Percentiles rank a stretch among this genome's conserved stretches.
Evolutionary conservation across 1,140 invertebrate genomes (phyloP).

Genomic region (Ips typographus): DNA sequence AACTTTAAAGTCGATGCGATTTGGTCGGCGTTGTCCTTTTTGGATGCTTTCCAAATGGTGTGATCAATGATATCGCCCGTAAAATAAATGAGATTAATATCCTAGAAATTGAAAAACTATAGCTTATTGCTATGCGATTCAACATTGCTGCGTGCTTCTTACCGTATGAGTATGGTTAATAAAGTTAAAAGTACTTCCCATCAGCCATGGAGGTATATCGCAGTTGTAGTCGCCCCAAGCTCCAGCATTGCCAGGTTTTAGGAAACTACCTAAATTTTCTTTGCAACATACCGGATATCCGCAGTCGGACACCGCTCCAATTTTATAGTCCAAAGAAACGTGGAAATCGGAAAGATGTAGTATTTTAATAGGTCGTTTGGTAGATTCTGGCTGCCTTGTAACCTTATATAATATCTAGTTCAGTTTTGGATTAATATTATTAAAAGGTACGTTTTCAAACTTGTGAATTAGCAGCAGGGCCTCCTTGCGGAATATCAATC

Average conservation of each 20-base stretch:
- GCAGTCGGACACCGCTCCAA: slow-evolving; percentile 68
- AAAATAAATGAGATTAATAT: slow-evolving; percentile 77
- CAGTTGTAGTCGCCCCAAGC: slow-evolving; percentile 79
- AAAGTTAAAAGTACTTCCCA: slow-evolving; percentile 62
- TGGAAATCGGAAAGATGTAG: slow-evolving; percentile 81
- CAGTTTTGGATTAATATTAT: neutral
- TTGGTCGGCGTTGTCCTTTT: slow-evolving; percentile 62
- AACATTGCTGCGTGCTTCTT: slow-evolving; percentile 23
- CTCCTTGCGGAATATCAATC: slow-evolving; percentile 33
- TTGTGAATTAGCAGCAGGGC: neutral
- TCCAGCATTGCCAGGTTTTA: slow-evolving; percentile 66
- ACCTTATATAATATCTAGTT: neutral
- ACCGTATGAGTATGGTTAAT: slow-evolving; percentile 60
- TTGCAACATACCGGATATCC: slow-evolving; percentile 78
- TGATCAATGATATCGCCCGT: slow-evolving; percentile 86
- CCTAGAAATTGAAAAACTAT: slow-evolving; percentile 44
- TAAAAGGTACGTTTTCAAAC: neutral
- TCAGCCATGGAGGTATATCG: slow-evolving; percentile 68
- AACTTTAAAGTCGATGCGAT: slow-evolving; percentile 60
- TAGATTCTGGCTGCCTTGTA: neutral
- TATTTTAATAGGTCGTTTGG: slow-evolving; percentile 52
- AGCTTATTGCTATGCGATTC: too few relatives aligned
- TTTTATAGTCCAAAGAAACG: slow-evolving; percentile 71
- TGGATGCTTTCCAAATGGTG: slow-evolving; percentile 78
- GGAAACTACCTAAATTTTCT: slow-evolving; percentile 40